A percentile compares a stretch with the other conserved stretches of the same genome.
These are phyloP conservation scores for Cremastinae sp. DNA, from an alignment of 2,888 invertebrate species.

Conservation along the genomic window DNA sequence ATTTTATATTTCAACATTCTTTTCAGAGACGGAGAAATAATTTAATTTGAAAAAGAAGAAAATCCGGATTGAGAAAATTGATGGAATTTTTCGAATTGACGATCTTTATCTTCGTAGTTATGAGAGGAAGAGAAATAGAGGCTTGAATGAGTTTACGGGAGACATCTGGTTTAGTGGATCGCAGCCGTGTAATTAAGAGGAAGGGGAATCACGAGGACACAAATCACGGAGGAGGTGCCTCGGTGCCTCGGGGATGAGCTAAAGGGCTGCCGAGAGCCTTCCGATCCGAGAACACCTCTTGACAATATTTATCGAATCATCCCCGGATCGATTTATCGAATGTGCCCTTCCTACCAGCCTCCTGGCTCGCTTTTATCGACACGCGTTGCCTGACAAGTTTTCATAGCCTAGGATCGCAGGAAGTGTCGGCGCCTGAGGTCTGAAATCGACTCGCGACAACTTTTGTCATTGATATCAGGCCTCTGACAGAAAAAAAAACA, in stretches of 20 bases:
- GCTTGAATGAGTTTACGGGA: background rate
- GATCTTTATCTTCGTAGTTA: constrained; percentile 4
- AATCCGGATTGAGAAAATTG: constrained; percentile 1
- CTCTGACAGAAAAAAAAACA: background rate
- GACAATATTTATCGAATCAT: constrained; percentile 42
- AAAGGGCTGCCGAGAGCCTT: constrained; percentile 45
- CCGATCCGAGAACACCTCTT: constrained; percentile 34
- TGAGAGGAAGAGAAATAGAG: constrained; percentile 19
- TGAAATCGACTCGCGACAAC: constrained; percentile 40
- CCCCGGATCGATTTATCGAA: constrained; percentile 35
- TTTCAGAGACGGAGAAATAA: too few species aligned
- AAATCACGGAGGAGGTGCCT: constrained; percentile 45
- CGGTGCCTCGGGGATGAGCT: constrained; percentile 32
- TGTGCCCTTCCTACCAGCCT: background rate
- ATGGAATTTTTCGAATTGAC: background rate
- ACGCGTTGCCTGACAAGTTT: background rate
- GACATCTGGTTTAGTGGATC: background rate
- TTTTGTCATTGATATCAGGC: constrained; percentile 46
- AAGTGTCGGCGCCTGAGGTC: constrained; percentile 48
- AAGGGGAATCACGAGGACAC: constrained; percentile 43
- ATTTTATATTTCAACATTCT: too few species aligned
- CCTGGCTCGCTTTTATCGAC: constrained; percentile 3
- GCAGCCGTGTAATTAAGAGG: constrained; percentile 48
- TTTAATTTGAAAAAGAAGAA: too few species aligned
- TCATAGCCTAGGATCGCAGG: too few species aligned